Base-by-base conservation (phyloP, 2,888 invertebrate species). In the Melanostoma scalare region DNA sequence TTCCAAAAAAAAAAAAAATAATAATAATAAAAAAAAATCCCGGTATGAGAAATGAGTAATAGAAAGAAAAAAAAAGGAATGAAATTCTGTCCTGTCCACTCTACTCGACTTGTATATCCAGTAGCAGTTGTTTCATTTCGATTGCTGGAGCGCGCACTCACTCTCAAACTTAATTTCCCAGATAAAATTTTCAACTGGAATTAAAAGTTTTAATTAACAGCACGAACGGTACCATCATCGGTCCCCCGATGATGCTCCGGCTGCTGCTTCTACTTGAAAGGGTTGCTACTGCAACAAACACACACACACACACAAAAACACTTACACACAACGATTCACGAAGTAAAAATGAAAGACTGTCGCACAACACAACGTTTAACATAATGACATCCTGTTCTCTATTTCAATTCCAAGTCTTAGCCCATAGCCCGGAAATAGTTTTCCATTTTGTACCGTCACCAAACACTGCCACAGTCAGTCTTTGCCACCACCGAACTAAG, bases 131-230 rank as follows among this genome's bases (percentile, higher is more conserved):
- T 72, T 77, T 77, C 72, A 48, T 44, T 61, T 61, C 60, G 61
- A 65, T 65, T 55, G 60, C 52, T 55, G 63, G 63, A 50, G 63
- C 36, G 42, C 68, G 50, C 69, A 38, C 63, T 67, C 56, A 61
- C 67, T 79, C 72, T 69, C 61, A 56, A 84, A 79, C 84, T 84
- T 85, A 85, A 85, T 85, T 80, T 85, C 80, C 75, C 80, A 80
- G 85, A 85, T 85, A 85, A 85, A 85, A 86, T 86, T 86, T 86
- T 86, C 85, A 86, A 85, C 86, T 86, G 86, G 86, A 86, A 85
- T 86, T 86, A 86, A 86, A 86, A 86, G 84, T 86, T 86, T 86
- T 86, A 86, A 86, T 86, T 86, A 86, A 85, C 86, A 86, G 71
- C 85, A 80, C 74, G 71, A 82, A 77, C 69, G 80, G 55, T 61